Evolutionary conservation across 2,113 vertebrate species (phyloP), one percentile per base, ranked within the genome.

Genomic region (Mystacornis crossleyi): DNA sequence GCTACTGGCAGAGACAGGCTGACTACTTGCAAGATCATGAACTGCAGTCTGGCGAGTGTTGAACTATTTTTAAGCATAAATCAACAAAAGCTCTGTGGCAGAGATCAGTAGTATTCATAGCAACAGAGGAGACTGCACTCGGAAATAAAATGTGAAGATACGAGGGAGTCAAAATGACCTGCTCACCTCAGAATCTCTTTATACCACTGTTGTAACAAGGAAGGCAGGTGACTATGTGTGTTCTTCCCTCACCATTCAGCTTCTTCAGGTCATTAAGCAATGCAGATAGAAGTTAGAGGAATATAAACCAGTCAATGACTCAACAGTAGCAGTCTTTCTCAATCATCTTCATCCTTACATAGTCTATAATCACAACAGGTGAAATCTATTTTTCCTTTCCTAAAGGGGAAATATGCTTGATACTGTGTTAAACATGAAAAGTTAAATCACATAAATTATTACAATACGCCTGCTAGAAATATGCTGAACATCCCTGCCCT

Each of bases 1-100:
- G 18, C 60, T 70, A n/a, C n/a, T 0, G 0, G n/a, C 4, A 3
- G 34, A 66, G 86, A 47, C 34, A 13, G 3, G 18, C 60, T 70
- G 55, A 24, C 55, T 45, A 4, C 70, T 66, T 47, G 36, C 34
- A 75, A 85, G 61, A 78, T 50, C 38, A 23, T 2, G 40, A 75
- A 36, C 1, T 90, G 47, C 45, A 62, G 55, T 28, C 45, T 90
- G 47, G 28, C 55, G 31, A 25, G n/a, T 25, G 26, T 2, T 25
- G 17, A 61, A 60, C 16, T 28, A 15, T 40, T 69, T 54, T n/a
- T 40, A 84, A 89, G n/a, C 26, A 40, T 28, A 75, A 93, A 55
- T 5, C 19, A 67, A n/a, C 54, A 54, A 36, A 38, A 71, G 20
- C 48, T 84, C 42, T 66, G 54, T 40, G 71, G 26, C 26, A 40